Evolutionary conservation across 2,797 vertebrate species (phyloP).

Genomic region (Fistularia commersonii): DNA sequence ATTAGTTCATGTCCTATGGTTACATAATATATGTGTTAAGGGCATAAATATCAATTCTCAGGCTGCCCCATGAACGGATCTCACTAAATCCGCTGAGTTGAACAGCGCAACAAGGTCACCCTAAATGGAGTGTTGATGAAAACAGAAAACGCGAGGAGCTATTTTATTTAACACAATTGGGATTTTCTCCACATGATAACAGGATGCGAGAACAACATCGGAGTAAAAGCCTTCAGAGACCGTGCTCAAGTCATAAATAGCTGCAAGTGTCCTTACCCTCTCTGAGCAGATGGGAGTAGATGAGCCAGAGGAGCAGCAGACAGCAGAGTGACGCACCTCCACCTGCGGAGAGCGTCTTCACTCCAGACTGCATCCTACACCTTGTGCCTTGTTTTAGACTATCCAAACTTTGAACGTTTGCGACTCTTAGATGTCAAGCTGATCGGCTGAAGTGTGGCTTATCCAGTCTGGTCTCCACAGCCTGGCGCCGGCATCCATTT

Average conservation of each 20-base stretch:
- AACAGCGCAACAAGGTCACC: slow-evolving; percentile 18
- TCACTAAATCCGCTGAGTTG: neutral
- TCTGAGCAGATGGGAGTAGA: slow-evolving; percentile 82
- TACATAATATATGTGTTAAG: too few relatives aligned
- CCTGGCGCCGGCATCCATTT: slow-evolving; percentile 73
- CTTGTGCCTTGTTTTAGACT: slow-evolving; percentile 31
- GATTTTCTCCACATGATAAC: neutral
- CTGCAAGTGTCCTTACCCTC: slow-evolving; percentile 74
- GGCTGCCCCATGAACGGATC: neutral
- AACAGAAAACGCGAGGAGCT: slow-evolving; percentile 9
- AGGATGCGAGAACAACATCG: too few relatives aligned
- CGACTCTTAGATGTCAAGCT: slow-evolving; percentile 50
- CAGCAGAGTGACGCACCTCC: slow-evolving; percentile 84
- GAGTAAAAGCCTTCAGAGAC: slow-evolving; percentile 16
- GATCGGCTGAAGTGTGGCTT: slow-evolving; percentile 37
- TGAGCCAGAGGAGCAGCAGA: slow-evolving; percentile 82
- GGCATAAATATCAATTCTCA: neutral
- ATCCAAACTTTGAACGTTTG: slow-evolving; percentile 57
- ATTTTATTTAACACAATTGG: slow-evolving; percentile 15
- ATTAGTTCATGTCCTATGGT: too few relatives aligned
- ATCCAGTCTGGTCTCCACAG: slow-evolving; percentile 63
- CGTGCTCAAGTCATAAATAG: slow-evolving; percentile 30
- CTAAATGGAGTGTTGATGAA: slow-evolving; percentile 11
- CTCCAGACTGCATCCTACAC: slow-evolving; percentile 80
- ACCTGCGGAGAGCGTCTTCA: slow-evolving; percentile 80